These are phyloP conservation scores for Brachionus rubens DNA, from an alignment of 1,140 invertebrate genomes.

Conservation along the genomic window DNA sequence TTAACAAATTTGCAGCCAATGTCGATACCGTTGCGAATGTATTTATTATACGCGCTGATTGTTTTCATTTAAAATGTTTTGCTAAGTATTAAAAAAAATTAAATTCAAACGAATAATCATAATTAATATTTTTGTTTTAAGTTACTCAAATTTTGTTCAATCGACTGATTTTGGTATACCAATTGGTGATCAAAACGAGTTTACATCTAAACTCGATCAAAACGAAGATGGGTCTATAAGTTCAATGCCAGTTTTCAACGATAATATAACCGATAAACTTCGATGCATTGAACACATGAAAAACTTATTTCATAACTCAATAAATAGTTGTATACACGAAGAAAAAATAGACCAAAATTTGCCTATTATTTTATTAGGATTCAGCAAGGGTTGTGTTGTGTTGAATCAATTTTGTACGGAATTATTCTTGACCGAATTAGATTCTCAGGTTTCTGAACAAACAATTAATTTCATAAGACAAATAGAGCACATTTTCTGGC, in stretches of 20 bases:
- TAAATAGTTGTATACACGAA: background rate
- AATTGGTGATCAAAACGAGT: background rate
- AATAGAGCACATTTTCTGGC: conserved; percentile 41
- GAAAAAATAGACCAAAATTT: conserved; percentile 11
- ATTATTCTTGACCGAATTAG: background rate
- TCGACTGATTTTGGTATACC: conserved; percentile 37
- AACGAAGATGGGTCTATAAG: background rate
- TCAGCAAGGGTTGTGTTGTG: conserved; percentile 41
- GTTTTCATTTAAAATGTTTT: conserved; percentile 38
- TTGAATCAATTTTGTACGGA: conserved; percentile 29
- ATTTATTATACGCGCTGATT: conserved; percentile 23
- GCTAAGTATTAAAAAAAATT: conserved; percentile 35
- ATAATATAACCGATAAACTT: background rate
- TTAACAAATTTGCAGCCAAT: background rate
- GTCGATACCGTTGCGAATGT: background rate
- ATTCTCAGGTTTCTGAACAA: background rate
- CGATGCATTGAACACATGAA: background rate
- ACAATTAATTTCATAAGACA: background rate
- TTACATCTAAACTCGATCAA: background rate
- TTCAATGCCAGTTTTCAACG: background rate
- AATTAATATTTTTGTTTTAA: background rate
- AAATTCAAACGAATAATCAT: background rate
- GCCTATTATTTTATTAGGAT: conserved; percentile 38
- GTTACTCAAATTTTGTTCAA: conserved; percentile 44
- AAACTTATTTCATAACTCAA: background rate